Percentiles rank a stretch among this genome's conserved stretches.
phyloP scores from a whole-genome alignment of 1,140 invertebrate genomes.

The Meteorus sp. region DNA sequence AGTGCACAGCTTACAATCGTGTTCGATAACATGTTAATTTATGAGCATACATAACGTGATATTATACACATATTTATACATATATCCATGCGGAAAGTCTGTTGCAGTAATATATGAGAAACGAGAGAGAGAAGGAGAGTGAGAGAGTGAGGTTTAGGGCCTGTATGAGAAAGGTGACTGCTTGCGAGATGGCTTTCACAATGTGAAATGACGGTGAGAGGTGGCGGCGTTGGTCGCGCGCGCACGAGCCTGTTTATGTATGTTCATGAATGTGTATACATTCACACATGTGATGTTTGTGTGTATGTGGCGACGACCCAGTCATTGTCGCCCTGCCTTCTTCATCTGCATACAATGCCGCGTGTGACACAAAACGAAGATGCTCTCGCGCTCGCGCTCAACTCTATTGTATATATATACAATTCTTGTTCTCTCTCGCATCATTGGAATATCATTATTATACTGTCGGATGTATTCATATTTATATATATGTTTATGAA shows the following conservation, averaged over 20 bases:
- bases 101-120: too few species aligned
- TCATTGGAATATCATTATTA: background rate
- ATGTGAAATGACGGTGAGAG: constrained; percentile 38
- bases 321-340: constrained; percentile 59
- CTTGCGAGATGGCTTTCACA: constrained; percentile 22
- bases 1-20: constrained; percentile 8
- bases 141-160: constrained; percentile 19
- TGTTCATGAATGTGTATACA: too few species aligned
- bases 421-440: background rate
- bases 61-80: constrained; percentile 5
- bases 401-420: background rate
- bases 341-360: constrained; percentile 59
- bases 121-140: constrained; percentile 4
- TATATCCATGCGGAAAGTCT: too few species aligned
- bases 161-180: constrained; percentile 23
- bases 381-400: background rate
- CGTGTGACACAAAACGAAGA: constrained; percentile 42
- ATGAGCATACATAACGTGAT: constrained; percentile 22
- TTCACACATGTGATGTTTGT: constrained; percentile 32
- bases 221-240: too few species aligned
- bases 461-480: background rate
- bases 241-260: too few species aligned
- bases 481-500: too few species aligned
- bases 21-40: constrained; percentile 54
- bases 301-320: constrained; percentile 37